phyloP scores from a whole-genome alignment of 2,113 vertebrate species.

The Zosterops japonicus region DNA sequence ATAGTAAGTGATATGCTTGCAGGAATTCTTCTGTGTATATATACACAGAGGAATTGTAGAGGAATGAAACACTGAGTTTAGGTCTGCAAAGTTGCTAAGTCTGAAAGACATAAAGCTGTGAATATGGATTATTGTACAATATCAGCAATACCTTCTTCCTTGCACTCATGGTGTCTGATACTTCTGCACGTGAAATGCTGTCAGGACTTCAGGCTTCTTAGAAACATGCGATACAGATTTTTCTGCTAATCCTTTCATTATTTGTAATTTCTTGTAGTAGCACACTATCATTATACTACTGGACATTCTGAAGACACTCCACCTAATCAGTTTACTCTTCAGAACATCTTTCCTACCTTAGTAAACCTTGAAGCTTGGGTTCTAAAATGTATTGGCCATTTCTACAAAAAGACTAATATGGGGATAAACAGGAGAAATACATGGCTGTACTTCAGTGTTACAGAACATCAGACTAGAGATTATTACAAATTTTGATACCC shows the following conservation, averaged over 20 bases:
- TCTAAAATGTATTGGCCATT: neutral
- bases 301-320: neutral
- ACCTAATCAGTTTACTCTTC: neutral
- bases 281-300: neutral
- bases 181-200: neutral
- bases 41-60: neutral
- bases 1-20: neutral
- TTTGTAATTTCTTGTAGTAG: neutral
- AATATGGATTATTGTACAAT: neutral
- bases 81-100: neutral
- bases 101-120: neutral
- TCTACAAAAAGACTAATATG: neutral
- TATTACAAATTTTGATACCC: neutral
- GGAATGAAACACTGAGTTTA: neutral
- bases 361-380: neutral
- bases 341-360: neutral
- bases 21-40: neutral
- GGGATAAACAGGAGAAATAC: neutral
- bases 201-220: neutral
- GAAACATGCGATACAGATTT: neutral
- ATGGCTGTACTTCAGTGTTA: neutral
- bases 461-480: neutral
- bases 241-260: neutral
- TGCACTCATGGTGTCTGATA: neutral
- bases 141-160: neutral